Percentiles rank a stretch among this genome's conserved stretches.
Evolutionary conservation across 2,888 invertebrate genomes (phyloP).

Genomic region (Parelbella ahira): DNA sequence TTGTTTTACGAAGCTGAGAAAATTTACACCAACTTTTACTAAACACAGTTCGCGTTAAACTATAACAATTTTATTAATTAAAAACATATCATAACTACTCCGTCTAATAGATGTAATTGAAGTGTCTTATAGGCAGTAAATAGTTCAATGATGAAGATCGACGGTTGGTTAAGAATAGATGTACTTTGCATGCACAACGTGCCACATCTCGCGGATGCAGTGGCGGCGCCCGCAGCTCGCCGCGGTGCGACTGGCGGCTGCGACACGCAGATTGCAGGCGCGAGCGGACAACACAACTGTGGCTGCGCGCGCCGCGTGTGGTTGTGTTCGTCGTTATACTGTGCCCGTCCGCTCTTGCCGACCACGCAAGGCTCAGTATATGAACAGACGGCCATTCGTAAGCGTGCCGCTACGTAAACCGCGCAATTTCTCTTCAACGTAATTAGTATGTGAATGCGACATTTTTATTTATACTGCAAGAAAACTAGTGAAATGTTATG

Average conservation of each 20-base stretch:
- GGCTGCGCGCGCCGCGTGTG: conserved; percentile 76
- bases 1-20: too few relatives aligned
- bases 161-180: too few relatives aligned
- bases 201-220: conserved; percentile 51
- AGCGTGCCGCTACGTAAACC: conserved; percentile 57
- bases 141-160: too few relatives aligned
- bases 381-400: conserved; percentile 55
- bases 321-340: conserved; percentile 64
- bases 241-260: conserved; percentile 37
- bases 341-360: conserved; percentile 33
- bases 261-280: conserved; percentile 42
- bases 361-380: conserved; percentile 51
- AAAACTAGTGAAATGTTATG: conserved; percentile 72
- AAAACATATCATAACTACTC: too few relatives aligned
- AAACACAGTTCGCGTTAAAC: too few relatives aligned
- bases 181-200: too few relatives aligned
- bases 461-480: conserved; percentile 59
- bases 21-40: too few relatives aligned
- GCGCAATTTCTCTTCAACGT: conserved; percentile 67
- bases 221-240: conserved; percentile 40
- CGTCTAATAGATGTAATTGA: too few relatives aligned
- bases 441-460: conserved; percentile 75
- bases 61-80: too few relatives aligned
- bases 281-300: conserved; percentile 56
- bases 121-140: too few relatives aligned